phyloP scores from a whole-genome alignment of 2,888 invertebrate genomes.

The Panopea generosa region DNA sequence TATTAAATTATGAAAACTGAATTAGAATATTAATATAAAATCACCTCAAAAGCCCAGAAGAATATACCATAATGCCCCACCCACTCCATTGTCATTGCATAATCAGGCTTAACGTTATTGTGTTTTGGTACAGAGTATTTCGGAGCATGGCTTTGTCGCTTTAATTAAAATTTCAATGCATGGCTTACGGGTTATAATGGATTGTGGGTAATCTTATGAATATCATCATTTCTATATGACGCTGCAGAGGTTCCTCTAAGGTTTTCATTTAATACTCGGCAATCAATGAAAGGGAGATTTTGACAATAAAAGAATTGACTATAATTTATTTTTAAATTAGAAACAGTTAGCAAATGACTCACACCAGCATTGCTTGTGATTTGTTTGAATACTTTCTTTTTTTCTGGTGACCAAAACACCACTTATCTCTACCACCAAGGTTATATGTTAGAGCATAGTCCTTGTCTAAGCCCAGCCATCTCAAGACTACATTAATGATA shows the following conservation, averaged over 20 bases:
- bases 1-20: conserved; percentile 13
- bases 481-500: too few relatives aligned
- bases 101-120: conserved; percentile 49
- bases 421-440: too few relatives aligned
- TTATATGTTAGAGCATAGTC: too few relatives aligned
- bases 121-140: conserved; percentile 40
- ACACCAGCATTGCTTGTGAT: too few relatives aligned
- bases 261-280: background rate
- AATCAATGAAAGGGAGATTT: background rate
- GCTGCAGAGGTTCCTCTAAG: background rate
- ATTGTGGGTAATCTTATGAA: conserved; percentile 6
- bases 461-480: too few relatives aligned
- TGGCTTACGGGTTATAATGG: conserved; percentile 35
- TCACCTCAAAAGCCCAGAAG: background rate
- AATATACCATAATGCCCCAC: conserved; percentile 30
- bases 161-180: conserved; percentile 53
- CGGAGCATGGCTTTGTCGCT: conserved; percentile 44
- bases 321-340: too few relatives aligned
- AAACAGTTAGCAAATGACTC: too few relatives aligned
- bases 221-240: conserved; percentile 1
- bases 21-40: conserved; percentile 20
- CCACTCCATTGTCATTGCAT: conserved; percentile 59
- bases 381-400: too few relatives aligned
- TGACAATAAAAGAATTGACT: too few relatives aligned
- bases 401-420: too few relatives aligned